Evolutionary conservation across 2,113 vertebrate genomes (phyloP).

Genomic region (Neogobius melanostomus): DNA sequence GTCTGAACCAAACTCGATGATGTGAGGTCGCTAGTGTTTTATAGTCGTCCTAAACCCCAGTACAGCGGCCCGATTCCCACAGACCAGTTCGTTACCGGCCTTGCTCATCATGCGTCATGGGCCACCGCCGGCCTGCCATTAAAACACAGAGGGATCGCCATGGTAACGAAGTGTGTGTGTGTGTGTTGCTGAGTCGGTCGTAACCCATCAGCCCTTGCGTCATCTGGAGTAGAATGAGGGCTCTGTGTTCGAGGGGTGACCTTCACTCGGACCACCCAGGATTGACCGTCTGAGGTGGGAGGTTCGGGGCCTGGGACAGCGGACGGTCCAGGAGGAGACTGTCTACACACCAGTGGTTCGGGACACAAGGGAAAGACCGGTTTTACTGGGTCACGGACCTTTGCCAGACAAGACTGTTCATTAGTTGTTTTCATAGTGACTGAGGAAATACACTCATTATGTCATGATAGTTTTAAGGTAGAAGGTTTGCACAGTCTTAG

Average conservation of each 20-base stretch:
- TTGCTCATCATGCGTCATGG: slow-evolving; percentile 54
- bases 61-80: slow-evolving; percentile 31
- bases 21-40: background rate
- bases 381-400: no score
- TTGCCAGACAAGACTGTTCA: no score
- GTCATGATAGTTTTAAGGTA: no score
- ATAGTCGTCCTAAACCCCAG: slow-evolving; percentile 7
- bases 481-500: no score
- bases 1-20: background rate
- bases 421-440: no score
- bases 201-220: slow-evolving; percentile 63
- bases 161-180: slow-evolving; percentile 52
- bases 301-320: slow-evolving; percentile 2
- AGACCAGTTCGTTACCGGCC: slow-evolving; percentile 10
- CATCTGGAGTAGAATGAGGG: slow-evolving; percentile 54
- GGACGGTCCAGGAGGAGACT: slow-evolving; percentile 8
- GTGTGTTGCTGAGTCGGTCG: slow-evolving; percentile 70
- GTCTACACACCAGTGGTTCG: background rate
- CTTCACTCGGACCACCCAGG: slow-evolving; percentile 69
- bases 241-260: slow-evolving; percentile 71
- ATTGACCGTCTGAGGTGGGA: slow-evolving; percentile 51
- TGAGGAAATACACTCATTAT: no score
- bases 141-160: slow-evolving; percentile 43
- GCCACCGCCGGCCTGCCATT: slow-evolving; percentile 49
- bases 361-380: background rate